Conservation (phyloP, 2,113 vertebrate genomes). For the Rhinolophus sinicus region DNA sequence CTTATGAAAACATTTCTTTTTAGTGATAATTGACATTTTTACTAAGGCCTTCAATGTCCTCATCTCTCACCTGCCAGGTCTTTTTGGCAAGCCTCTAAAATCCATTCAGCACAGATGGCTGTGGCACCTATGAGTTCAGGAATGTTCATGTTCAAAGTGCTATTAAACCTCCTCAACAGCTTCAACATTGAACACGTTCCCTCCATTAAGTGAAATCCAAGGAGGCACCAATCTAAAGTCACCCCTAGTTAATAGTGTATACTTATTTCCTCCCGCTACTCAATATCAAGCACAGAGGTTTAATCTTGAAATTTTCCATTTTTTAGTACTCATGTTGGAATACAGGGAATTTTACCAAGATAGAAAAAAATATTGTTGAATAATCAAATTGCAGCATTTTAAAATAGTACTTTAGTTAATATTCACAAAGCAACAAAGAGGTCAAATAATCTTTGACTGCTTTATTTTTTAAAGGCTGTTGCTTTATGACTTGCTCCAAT, state of each 20-base stretch:
- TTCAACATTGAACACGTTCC: accelerated
- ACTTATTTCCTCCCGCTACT: neutral
- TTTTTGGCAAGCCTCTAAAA: neutral
- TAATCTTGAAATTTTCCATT: neutral
- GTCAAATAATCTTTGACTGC: neutral
- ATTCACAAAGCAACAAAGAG: constrained; percentile 27
- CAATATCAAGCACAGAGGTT: neutral
- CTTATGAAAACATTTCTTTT: constrained; percentile 37
- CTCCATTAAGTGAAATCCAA: constrained; percentile 21
- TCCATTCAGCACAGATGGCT: neutral
- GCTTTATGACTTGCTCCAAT: neutral
- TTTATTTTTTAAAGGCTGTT: constrained; percentile 12
- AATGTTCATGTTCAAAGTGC: neutral
- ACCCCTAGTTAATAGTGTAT: neutral
- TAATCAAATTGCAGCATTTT: neutral
- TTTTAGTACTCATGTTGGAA: neutral
- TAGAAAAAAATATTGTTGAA: neutral
- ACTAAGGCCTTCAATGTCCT: neutral
- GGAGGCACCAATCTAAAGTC: neutral
- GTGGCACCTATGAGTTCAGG: neutral
- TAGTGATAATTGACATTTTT: neutral
- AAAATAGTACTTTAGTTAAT: constrained; percentile 17
- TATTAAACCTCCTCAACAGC: neutral
- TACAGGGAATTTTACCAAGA: neutral
- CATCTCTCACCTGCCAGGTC: neutral